These are phyloP conservation scores for Microtus oregoni DNA, from an alignment of 2,113 vertebrate species.

Conservation along the genomic window DNA sequence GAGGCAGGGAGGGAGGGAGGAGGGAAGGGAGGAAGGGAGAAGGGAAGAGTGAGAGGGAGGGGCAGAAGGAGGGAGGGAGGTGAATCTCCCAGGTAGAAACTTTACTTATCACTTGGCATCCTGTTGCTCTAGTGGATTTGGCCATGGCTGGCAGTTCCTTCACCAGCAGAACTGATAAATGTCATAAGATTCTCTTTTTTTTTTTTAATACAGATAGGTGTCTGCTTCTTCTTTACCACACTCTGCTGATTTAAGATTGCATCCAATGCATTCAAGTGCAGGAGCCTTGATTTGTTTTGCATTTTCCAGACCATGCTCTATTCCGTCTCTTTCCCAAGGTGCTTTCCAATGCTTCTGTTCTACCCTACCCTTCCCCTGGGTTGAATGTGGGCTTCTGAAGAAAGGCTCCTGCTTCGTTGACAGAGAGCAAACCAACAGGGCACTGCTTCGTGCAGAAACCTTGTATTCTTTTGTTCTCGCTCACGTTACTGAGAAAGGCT, in stretches of 20 bases:
- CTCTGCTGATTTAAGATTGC: background rate
- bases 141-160: background rate
- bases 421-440: background rate
- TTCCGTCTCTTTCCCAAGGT: background rate
- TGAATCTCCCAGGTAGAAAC: background rate
- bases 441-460: background rate
- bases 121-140: background rate
- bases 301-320: background rate
- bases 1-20: background rate
- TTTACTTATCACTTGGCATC: background rate
- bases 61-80: too few relatives aligned
- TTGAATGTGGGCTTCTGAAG: background rate
- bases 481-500: background rate
- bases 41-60: background rate
- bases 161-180: background rate
- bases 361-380: background rate
- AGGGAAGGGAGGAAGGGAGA: background rate
- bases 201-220: background rate
- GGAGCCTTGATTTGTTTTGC: background rate
- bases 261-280: background rate
- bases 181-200: background rate
- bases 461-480: background rate
- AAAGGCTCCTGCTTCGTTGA: background rate
- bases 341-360: background rate
- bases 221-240: conserved; percentile 18